Percentiles rank a stretch among this genome's conserved stretches.
phyloP scores from a whole-genome alignment of 2,797 vertebrate genomes.

The Macropodus opercularis region DNA sequence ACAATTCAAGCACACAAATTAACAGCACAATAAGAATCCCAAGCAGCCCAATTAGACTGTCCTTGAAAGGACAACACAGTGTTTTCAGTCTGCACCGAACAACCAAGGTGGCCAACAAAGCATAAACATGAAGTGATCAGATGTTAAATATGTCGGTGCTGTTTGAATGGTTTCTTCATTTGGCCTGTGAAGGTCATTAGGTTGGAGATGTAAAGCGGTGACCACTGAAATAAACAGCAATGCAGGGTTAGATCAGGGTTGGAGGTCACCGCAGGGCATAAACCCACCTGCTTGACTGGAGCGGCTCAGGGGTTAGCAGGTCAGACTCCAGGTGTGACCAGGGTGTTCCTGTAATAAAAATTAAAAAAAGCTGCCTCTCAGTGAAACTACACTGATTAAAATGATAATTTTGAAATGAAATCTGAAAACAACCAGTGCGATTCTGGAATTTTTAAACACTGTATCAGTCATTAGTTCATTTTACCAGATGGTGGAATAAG shows the following conservation, averaged over 20 bases:
- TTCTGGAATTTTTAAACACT: conserved; percentile 1
- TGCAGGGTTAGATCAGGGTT: background rate
- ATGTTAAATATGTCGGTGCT: background rate
- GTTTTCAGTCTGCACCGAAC: background rate
- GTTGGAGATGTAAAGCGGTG: background rate
- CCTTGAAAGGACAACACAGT: conserved; percentile 8
- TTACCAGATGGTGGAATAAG: conserved; percentile 27
- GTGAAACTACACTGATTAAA: background rate
- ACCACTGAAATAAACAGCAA: background rate
- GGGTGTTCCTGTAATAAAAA: no score
- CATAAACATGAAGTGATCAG: conserved; percentile 10
- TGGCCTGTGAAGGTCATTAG: background rate
- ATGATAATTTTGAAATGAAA: background rate
- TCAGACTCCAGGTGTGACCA: background rate
- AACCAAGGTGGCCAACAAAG: conserved; percentile 5
- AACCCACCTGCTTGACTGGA: background rate
- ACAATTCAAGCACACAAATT: conserved; percentile 33
- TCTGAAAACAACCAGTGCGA: background rate
- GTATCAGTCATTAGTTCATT: background rate
- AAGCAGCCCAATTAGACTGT: conserved; percentile 9
- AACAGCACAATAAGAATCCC: conserved; percentile 9
- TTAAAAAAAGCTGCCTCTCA: background rate
- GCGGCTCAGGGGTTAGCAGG: background rate
- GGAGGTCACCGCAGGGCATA: background rate
- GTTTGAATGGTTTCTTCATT: background rate